These are phyloP conservation scores for Octonoba sinensis DNA, from an alignment of 2,888 invertebrate genomes.

Conservation along the genomic window DNA sequence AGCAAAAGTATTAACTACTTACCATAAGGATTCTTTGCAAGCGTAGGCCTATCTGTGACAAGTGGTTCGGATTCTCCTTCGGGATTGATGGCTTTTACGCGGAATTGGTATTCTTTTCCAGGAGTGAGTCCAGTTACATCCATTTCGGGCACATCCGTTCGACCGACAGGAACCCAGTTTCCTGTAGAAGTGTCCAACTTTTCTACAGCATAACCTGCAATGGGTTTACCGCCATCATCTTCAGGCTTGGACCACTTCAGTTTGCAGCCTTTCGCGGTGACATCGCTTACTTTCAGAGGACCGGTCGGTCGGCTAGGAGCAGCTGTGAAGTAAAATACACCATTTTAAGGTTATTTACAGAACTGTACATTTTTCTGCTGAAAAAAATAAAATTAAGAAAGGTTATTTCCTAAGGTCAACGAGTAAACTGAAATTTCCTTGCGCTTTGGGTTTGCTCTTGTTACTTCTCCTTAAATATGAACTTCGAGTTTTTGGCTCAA, in stretches of 20 bases:
- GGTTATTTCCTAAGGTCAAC: too few species aligned
- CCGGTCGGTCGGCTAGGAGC: slow-evolving; percentile 89
- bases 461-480: too few species aligned
- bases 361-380: background rate
- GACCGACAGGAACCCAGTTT: slow-evolving; percentile 93
- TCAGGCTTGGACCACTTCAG: slow-evolving; percentile 94
- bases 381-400: background rate
- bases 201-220: slow-evolving; percentile 91
- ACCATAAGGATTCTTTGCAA: slow-evolving; percentile 97
- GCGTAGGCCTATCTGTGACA: slow-evolving; percentile 86
- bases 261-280: slow-evolving; percentile 90
- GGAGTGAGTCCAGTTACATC: slow-evolving; percentile 73
- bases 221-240: slow-evolving; percentile 84
- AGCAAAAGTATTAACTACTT: too few species aligned
- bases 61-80: slow-evolving; percentile 86
- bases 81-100: slow-evolving; percentile 75
- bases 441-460: too few species aligned
- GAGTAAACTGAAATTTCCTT: too few species aligned
- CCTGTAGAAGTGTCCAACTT: slow-evolving; percentile 93
- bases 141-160: slow-evolving; percentile 75
- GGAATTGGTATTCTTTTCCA: slow-evolving; percentile 75
- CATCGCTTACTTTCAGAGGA: slow-evolving; percentile 88
- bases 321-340: slow-evolving; percentile 70
- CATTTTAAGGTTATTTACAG: too few species aligned
- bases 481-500: too few species aligned